These are phyloP conservation scores for Euleptes europaea DNA, from an alignment of 2,113 vertebrate genomes.

Conservation along the genomic window DNA sequence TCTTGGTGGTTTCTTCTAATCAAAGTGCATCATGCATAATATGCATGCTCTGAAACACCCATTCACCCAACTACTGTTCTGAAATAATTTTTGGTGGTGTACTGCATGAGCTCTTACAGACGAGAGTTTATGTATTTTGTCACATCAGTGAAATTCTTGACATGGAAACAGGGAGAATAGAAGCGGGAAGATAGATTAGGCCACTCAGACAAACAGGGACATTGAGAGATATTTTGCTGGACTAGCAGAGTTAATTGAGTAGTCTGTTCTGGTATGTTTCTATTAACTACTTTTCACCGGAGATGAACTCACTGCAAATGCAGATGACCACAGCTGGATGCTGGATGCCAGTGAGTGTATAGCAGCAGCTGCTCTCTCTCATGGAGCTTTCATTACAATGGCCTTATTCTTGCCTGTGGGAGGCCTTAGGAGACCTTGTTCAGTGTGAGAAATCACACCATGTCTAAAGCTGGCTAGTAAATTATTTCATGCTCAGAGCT, in stretches of 20 bases:
- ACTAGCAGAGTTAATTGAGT: neutral
- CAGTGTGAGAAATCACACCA: neutral
- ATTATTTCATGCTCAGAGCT: accelerated
- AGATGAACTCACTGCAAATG: neutral
- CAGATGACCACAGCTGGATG: neutral
- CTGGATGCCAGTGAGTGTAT: neutral
- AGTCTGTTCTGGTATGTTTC: neutral
- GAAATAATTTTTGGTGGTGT: neutral
- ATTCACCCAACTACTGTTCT: neutral
- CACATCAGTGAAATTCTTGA: neutral
- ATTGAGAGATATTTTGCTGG: neutral
- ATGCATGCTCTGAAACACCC: neutral
- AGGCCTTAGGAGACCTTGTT: neutral
- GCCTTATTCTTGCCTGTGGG: constrained; percentile 2
- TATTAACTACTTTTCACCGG: neutral
- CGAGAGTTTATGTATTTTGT: neutral
- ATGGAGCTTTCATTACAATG: constrained; percentile 8
- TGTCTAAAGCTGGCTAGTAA: neutral
- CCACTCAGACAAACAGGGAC: neutral
- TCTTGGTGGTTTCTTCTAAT: neutral
- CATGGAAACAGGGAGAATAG: neutral
- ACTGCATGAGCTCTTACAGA: neutral
- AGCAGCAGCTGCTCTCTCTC: neutral
- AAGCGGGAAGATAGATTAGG: neutral
- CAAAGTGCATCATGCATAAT: neutral